Evolutionary conservation across 1,140 invertebrate species (phyloP).

Genomic region (Muscidifurax raptorellus): DNA sequence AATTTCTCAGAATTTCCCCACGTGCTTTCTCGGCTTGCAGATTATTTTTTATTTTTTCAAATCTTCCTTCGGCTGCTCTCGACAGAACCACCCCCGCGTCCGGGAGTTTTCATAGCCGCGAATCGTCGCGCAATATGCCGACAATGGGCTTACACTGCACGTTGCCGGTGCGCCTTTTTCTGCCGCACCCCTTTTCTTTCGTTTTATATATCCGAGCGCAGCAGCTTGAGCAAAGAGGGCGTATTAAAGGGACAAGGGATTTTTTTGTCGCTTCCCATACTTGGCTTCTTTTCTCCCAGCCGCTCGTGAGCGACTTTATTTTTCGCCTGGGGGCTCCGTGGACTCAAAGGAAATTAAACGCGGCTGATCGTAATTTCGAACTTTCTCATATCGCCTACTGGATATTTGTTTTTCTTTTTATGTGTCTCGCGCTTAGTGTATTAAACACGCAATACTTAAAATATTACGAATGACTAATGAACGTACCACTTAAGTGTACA

Average conservation of each 20-base stretch:
- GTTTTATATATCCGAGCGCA: constrained; percentile 33
- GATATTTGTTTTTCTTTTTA: neutral
- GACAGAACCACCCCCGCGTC: neutral
- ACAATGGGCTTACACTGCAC: constrained; percentile 72
- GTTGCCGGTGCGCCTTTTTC: constrained; percentile 51
- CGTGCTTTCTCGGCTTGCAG: neutral
- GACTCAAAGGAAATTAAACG: constrained; percentile 58
- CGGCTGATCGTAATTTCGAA: neutral
- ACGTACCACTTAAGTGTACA: too few species aligned
- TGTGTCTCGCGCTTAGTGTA: neutral
- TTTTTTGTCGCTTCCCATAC: constrained; percentile 54
- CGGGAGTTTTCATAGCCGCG: constrained; percentile 72
- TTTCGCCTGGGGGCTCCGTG: constrained; percentile 51
- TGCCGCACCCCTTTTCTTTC: constrained; percentile 12
- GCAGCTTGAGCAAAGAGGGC: constrained; percentile 54
- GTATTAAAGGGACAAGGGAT: constrained; percentile 69
- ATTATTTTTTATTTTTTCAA: neutral
- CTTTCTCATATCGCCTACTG: neutral
- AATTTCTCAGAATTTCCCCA: too few species aligned
- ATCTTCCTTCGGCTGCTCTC: neutral
- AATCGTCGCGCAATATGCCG: constrained; percentile 75
- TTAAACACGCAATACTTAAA: neutral
- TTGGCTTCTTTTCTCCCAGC: constrained; percentile 46
- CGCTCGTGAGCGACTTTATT: constrained; percentile 41
- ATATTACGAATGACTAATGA: too few species aligned